Evolutionary conservation across 2,797 vertebrate genomes (phyloP), one percentile per base, ranked within the genome.

Genomic region (Babyrousa celebensis): DNA sequence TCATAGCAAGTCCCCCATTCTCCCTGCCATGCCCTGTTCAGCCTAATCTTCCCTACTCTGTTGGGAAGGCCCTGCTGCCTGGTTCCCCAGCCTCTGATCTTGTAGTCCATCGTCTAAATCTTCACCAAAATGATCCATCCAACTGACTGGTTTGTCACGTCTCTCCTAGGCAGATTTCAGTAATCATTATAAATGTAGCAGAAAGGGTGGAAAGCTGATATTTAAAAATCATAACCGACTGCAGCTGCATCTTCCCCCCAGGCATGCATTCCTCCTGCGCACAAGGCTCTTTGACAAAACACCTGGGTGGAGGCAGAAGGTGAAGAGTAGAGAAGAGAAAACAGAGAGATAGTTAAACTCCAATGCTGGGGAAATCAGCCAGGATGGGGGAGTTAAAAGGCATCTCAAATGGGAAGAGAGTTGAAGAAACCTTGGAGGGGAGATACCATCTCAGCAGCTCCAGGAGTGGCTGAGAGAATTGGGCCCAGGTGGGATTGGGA

Each of bases 211-310:
- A 17, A 75, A 87, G 58, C 36, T 80, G 80, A 94, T 88, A 93
- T 91, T 96, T 93, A 93, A 89, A 89, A 92, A 92, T 90, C 87
- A 36, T 68, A 96, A 89, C 79, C 80, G 77, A 65, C 12, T 68
- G 43, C 91, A 95, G 86, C 86, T 95, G 95, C 29, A 25, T 86
- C 86, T 91, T 68, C 9, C 91, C 79, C 70, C 4, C 29, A 89
- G 95, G 92, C 95, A 10, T 62, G 48, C 89, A 96, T 96, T 96
- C 89, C 84, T 97, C 67, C n/a, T 58, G 58, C 63, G 86, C 27
- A 91, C 56, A 25, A 58, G 67, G 56, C 67, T 96, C 94, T 97
- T 93, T 85, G 70, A 80, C 75, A 87, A 25, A 94, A 96, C 84
- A 94, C 92, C 95, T 96, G 91, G 67, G 48, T 63, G 23, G 52